Evolutionary conservation across 2,888 invertebrate species (phyloP).

Genomic region (Oxycera nigricornis): DNA sequence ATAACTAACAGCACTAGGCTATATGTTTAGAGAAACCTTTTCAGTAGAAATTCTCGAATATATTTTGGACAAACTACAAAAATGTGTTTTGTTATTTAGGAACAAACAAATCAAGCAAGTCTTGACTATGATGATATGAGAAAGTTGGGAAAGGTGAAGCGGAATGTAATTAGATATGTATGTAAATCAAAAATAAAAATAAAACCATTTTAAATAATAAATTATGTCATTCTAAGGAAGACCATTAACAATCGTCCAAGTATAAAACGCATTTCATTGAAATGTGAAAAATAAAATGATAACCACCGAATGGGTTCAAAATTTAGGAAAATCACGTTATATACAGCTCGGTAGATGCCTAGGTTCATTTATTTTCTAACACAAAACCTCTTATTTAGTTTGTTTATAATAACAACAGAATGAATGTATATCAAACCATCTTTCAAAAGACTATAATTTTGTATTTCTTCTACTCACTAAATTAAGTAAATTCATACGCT

Average conservation of each 20-base stretch:
- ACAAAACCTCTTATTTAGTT: background rate
- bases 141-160: too few species aligned
- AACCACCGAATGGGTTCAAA: constrained; percentile 48
- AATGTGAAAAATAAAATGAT: constrained; percentile 38
- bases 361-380: too few species aligned
- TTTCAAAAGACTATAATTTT: too few species aligned
- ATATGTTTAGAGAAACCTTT: constrained; percentile 17
- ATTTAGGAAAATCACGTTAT: constrained; percentile 21
- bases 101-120: constrained; percentile 4
- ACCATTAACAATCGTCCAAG: constrained; percentile 1
- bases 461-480: too few species aligned
- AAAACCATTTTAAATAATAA: background rate
- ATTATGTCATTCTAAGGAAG: background rate
- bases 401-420: background rate
- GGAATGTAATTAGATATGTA: too few species aligned
- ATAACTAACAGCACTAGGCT: constrained; percentile 30
- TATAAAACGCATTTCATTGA: background rate
- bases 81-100: background rate
- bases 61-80: background rate
- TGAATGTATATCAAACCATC: background rate
- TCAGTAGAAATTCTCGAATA: constrained; percentile 23
- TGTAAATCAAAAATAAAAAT: background rate
- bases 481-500: constrained; percentile 24
- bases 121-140: too few species aligned
- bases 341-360: background rate